phyloP scores from a whole-genome alignment of 2,888 invertebrate genomes.

The Lochmaea crataegi region DNA sequence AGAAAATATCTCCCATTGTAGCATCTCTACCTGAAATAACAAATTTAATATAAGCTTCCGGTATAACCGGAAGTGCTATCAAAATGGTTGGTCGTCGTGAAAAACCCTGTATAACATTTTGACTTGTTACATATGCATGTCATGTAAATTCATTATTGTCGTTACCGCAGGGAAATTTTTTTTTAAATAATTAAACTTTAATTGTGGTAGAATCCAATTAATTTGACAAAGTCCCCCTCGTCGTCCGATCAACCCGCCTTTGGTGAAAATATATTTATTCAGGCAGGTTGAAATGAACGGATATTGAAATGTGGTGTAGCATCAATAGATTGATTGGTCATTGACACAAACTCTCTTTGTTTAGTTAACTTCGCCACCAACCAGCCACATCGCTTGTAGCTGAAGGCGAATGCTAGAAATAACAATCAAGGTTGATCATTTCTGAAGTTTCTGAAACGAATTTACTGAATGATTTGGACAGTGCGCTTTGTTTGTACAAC shows the following conservation, averaged over 20 bases:
- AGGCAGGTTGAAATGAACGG: slow-evolving; percentile 33
- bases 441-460: slow-evolving; percentile 24
- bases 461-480: slow-evolving; percentile 1
- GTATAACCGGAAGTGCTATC: too few species aligned
- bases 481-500: slow-evolving; percentile 3
- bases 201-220: too few species aligned
- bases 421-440: slow-evolving; percentile 38
- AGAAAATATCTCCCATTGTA: too few species aligned
- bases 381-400: slow-evolving; percentile 14
- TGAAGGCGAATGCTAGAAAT: slow-evolving; percentile 29
- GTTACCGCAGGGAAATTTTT: too few species aligned
- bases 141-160: too few species aligned
- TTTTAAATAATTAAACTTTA: too few species aligned
- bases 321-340: slow-evolving; percentile 42
- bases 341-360: slow-evolving; percentile 37
- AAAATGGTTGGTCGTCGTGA: too few species aligned
- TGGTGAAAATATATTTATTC: slow-evolving; percentile 36
- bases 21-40: too few species aligned
- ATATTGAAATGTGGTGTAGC: slow-evolving; percentile 44
- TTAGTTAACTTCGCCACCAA: slow-evolving; percentile 25
- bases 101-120: too few species aligned
- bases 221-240: background rate
- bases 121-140: too few species aligned
- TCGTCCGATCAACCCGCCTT: background rate
- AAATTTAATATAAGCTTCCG: too few species aligned